Base-by-base conservation (phyloP, 1,140 invertebrate species). In the Bombus sibiricus region DNA sequence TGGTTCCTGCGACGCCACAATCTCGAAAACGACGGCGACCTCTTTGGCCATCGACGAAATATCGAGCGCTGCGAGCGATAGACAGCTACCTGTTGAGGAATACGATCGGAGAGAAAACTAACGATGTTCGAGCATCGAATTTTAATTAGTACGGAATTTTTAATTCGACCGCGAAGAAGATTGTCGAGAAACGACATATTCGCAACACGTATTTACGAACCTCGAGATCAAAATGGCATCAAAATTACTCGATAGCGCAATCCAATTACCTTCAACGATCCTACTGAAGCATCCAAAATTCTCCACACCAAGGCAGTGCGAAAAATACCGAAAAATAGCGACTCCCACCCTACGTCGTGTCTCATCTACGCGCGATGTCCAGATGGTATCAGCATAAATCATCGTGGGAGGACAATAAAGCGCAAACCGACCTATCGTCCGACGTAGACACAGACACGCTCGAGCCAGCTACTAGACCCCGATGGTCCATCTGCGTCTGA, bases 321-420 rank as follows among this genome's bases (percentile, higher is more conserved):
- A 39, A 13, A 37, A 62, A 15, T 18, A 53, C 1, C 34, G 3
- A 39, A 39, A 37, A 62, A 15, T 5, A 10, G 34, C 74, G 1
- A 13, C 1, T 13, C 3, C 75, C 37, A 22, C 37, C n/a, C 34
- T n/a, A 8, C 59, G 5, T 82, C 87, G 91, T 88, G 85, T 86
- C 92, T 90, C 72, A 78, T 88, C 85, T 75, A 84, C 80, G 86
- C 81, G 85, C 87, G 59, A 81, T 83, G 74, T 64, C 78, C 91
- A 85, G 84, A 90, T 89, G 86, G 91, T 91, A 93, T 92, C 92
- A 93, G 92, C 91, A 93, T 93, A 93, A 94, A 93, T 93, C 89
- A 76, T 92, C 91, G 94, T 94, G 91, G 94, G 93, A 92, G 94
- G 92, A 94, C 92, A 94, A 94, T 94, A 91, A 93, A 92, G 91